Evolutionary conservation across 1,140 invertebrate genomes (phyloP), one percentile per base, ranked within the genome.

Genomic region (Heliconius nattereri): DNA sequence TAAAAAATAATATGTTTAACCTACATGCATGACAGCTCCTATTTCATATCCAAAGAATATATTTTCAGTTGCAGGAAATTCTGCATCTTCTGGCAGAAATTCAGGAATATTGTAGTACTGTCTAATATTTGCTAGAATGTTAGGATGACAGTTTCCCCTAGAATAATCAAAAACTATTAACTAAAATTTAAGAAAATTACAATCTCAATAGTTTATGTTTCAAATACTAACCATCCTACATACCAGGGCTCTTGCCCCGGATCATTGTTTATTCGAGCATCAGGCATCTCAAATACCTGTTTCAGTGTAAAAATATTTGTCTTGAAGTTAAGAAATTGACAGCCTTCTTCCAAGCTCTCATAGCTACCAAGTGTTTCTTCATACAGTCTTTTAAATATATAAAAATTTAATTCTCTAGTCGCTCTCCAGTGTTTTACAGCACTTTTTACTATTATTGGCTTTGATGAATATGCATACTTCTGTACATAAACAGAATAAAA

Each of bases 11-110:
- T 70, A 76, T 54, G 49, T 74, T 23, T 66, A 82, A 96, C 96
- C 96, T 95, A 99, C 98, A 95, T 99, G 98, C 97, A 99, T 97
- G 54, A 98, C 96, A 57, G 98, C 98, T 80, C 98, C 98, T 90
- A 98, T 97, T 85, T 98, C 97, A 86, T 98, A 98, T 75, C 97
- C 98, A 96, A 99, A 97, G 90, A 99, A 98, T 83, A 99, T 97
- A 95, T 98, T 99, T 95, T 99, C 98, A 72, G 97, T 97, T 76
- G 97, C 96, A 71, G 98, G 97, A 83, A 97, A 96, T 94, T 99
- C 98, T n/a, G 98, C 97, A 93, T 98, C 96, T 40, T 96, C 95
- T 2, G 98, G 98, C 76, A 99, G 94, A 94, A 99, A 99, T 87
- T 98, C 96, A 9, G 98, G 98, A 71, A 96, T 92, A 23, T 95